Conservation (phyloP, 2,888 invertebrate genomes). For the Bombylius major region DNA sequence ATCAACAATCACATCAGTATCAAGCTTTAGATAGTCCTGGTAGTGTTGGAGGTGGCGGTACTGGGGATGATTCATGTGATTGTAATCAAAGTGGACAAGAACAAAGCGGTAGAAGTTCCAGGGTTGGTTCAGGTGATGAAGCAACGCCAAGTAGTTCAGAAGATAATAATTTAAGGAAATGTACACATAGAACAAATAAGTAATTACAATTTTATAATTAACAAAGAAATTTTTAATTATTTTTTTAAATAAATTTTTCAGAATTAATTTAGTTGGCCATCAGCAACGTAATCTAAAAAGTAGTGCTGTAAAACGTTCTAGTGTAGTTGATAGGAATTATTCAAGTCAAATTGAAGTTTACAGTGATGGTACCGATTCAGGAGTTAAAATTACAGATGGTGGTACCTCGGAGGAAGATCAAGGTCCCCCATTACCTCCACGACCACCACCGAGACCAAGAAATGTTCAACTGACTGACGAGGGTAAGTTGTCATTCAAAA, state of each 20-base stretch:
- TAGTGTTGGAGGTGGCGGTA: conserved; percentile 15
- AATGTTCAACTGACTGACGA: conserved; percentile 16
- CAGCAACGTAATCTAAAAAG: conserved; percentile 14
- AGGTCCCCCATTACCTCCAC: conserved; percentile 34
- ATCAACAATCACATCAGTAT: conserved; percentile 22
- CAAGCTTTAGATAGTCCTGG: conserved; percentile 23
- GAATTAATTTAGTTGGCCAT: conserved; percentile 11
- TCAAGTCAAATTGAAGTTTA: conserved; percentile 26
- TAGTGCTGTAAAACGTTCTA: conserved; percentile 6
- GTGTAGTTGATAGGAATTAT: conserved; percentile 20
- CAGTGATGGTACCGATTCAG: conserved; percentile 25
- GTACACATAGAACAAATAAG: conserved; percentile 9
- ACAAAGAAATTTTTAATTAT: neutral
- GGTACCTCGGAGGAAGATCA: conserved; percentile 26
- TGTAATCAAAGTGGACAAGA: conserved; percentile 11
- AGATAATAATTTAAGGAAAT: conserved; percentile 17
- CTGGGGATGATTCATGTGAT: conserved; percentile 14
- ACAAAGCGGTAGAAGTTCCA: conserved; percentile 15
- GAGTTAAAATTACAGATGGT: conserved; percentile 23
- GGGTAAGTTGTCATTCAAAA: conserved; percentile 13
- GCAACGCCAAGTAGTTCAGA: conserved; percentile 21
- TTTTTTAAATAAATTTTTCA: neutral
- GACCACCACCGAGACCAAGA: conserved; percentile 28
- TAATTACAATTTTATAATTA: neutral
- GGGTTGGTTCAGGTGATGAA: conserved; percentile 17